A percentile compares a stretch with the other conserved stretches of the same genome.
Conservation (phyloP, 2,797 vertebrate genomes). For the Gymnoscopelus braueri region DNA sequence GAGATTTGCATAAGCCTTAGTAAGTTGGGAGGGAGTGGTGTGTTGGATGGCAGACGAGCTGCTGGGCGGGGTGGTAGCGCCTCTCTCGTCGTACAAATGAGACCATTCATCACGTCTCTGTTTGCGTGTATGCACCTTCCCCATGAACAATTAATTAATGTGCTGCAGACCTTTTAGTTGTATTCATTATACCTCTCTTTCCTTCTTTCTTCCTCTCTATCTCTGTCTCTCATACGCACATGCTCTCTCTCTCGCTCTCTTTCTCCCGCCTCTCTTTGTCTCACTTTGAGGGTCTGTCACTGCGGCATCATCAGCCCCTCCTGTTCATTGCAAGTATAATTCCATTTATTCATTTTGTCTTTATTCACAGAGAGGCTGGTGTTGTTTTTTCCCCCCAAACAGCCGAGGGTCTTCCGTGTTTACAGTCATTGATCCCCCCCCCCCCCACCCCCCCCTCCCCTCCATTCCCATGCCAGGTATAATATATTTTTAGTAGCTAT, state of each 20-base stretch:
- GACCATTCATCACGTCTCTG: slow-evolving; percentile 79
- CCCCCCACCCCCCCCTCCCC: neutral
- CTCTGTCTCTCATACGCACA: neutral
- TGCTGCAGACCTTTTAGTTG: slow-evolving; percentile 63
- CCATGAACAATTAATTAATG: slow-evolving; percentile 76
- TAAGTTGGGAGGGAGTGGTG: slow-evolving; percentile 28
- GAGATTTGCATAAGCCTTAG: slow-evolving; percentile 69
- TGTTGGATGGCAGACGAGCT: slow-evolving; percentile 55
- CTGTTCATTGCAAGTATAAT: slow-evolving; percentile 37
- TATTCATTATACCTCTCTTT: slow-evolving; percentile 42
- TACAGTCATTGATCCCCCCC: slow-evolving; percentile 33
- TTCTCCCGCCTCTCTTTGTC: neutral
- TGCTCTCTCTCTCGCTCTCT: slow-evolving; percentile 55
- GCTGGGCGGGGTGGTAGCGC: slow-evolving; percentile 51
- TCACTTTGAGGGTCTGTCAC: slow-evolving; percentile 47
- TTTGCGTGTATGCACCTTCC: slow-evolving; percentile 71
- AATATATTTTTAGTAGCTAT: no score
- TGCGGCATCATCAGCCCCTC: slow-evolving; percentile 39
- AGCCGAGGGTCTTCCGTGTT: slow-evolving; percentile 38
- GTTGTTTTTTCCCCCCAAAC: slow-evolving; percentile 33
- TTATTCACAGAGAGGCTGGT: slow-evolving; percentile 21
- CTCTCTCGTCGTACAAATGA: slow-evolving; percentile 72
- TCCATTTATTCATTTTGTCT: slow-evolving; percentile 60
- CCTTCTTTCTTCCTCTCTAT: slow-evolving; percentile 48
- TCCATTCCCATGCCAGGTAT: no score